Evolutionary conservation across 2,888 invertebrate genomes (phyloP).

Genomic region (Ariolimax columbianus): DNA sequence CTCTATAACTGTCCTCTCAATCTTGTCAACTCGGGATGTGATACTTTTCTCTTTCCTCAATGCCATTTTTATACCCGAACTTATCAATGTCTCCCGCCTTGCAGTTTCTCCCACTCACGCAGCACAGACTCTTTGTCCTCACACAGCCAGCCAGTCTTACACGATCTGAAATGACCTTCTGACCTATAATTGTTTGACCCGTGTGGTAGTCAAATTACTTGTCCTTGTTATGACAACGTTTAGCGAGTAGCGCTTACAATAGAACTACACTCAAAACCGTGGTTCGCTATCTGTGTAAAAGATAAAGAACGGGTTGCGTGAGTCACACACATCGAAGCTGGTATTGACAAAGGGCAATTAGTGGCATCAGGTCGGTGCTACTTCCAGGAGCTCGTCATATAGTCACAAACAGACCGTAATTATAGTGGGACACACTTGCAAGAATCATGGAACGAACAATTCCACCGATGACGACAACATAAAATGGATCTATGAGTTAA

Average conservation of each 20-base stretch:
- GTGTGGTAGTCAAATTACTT: not conserved
- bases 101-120: not conserved
- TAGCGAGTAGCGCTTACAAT: not conserved
- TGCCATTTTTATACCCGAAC: no score
- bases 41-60: no score
- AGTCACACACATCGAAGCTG: not conserved
- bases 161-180: not conserved
- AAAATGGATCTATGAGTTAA: not conserved
- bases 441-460: not conserved
- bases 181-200: conserved; percentile 8
- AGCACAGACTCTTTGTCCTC: not conserved
- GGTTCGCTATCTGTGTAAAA: not conserved
- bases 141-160: not conserved
- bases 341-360: not conserved
- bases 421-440: not conserved
- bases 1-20: no score
- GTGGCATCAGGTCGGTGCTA: not conserved
- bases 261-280: not conserved
- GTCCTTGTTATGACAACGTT: not conserved
- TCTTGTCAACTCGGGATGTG: no score
- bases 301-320: conserved; percentile 1
- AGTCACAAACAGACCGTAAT: not conserved
- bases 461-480: not conserved
- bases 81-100: no score
- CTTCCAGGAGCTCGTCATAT: not conserved